Evolutionary conservation across 2,888 invertebrate genomes (phyloP).

Genomic region (Habrosyne pyritoides): DNA sequence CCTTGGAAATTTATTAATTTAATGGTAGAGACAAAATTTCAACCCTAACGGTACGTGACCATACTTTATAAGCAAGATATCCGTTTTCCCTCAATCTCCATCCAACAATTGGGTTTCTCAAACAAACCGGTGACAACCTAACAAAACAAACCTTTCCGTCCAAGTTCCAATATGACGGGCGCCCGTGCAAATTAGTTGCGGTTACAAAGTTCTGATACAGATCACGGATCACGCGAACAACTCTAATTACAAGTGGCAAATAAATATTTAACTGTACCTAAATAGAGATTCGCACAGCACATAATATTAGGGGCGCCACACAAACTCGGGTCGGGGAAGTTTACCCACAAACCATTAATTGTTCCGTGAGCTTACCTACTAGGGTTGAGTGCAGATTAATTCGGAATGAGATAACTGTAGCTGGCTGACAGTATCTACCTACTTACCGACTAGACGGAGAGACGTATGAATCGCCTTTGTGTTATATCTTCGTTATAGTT

Average conservation of each 20-base stretch:
- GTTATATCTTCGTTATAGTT: neutral
- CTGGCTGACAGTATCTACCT: slow-evolving; percentile 10
- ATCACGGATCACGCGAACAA: slow-evolving; percentile 9
- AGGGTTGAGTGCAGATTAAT: slow-evolving; percentile 43
- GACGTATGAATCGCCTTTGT: neutral
- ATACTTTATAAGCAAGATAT: no score
- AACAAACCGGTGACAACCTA: neutral
- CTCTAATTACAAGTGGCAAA: slow-evolving; percentile 24
- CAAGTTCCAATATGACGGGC: slow-evolving; percentile 2
- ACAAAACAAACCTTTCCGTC: neutral
- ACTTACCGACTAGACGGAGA: neutral
- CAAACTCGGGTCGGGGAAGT: slow-evolving; percentile 23
- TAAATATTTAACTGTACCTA: slow-evolving; percentile 27
- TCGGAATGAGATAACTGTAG: slow-evolving; percentile 33
- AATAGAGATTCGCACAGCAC: slow-evolving; percentile 20
- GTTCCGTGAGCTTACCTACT: slow-evolving; percentile 34
- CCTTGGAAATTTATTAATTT: no score
- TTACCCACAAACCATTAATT: slow-evolving; percentile 47
- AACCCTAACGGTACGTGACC: no score
- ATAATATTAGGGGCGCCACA: slow-evolving; percentile 24
- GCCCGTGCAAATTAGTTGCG: neutral
- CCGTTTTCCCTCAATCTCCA: no score
- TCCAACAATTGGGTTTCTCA: no score
- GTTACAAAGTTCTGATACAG: slow-evolving; percentile 3
- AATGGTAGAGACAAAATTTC: no score